Conservation (phyloP, 2,888 invertebrate species). For the Perizoma affinitatum region DNA sequence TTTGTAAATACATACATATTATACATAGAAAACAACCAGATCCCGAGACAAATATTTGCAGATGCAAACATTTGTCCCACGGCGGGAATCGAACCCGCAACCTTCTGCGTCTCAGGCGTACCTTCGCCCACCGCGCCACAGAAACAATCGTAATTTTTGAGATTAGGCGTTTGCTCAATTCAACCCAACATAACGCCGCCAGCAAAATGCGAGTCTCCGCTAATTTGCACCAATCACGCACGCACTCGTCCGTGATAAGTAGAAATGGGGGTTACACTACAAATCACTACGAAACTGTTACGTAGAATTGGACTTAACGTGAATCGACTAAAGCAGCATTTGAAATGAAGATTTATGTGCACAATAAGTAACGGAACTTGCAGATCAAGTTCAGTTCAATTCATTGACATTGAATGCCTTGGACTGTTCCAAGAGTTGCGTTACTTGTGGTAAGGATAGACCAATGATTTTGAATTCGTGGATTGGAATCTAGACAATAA, state of each 20-base stretch:
- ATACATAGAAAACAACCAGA: too few relatives aligned
- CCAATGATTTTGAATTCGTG: too few relatives aligned
- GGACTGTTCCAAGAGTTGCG: not conserved
- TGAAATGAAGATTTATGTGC: constrained; percentile 14
- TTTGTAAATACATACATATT: too few relatives aligned
- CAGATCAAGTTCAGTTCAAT: constrained; percentile 21
- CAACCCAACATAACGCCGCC: not conserved
- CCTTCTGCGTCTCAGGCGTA: too few relatives aligned
- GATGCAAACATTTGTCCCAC: too few relatives aligned
- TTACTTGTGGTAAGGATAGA: too few relatives aligned
- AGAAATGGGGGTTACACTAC: constrained; percentile 35
- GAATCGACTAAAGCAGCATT: constrained; percentile 10
- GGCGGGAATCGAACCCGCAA: too few relatives aligned
- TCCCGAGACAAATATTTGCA: too few relatives aligned
- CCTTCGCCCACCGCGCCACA: too few relatives aligned
- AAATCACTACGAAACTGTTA: constrained; percentile 1
- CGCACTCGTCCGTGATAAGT: constrained; percentile 63
- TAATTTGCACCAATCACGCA: constrained; percentile 52
- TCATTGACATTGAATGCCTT: constrained; percentile 12
- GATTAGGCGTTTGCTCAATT: too few relatives aligned
- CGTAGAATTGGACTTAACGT: constrained; percentile 9
- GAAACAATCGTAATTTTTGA: too few relatives aligned
- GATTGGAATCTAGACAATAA: too few relatives aligned
- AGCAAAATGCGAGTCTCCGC: constrained; percentile 34
- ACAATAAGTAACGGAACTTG: constrained; percentile 25